These are phyloP conservation scores for Brachionus koreanus DNA, from an alignment of 1,140 invertebrate species.

Conservation along the genomic window DNA sequence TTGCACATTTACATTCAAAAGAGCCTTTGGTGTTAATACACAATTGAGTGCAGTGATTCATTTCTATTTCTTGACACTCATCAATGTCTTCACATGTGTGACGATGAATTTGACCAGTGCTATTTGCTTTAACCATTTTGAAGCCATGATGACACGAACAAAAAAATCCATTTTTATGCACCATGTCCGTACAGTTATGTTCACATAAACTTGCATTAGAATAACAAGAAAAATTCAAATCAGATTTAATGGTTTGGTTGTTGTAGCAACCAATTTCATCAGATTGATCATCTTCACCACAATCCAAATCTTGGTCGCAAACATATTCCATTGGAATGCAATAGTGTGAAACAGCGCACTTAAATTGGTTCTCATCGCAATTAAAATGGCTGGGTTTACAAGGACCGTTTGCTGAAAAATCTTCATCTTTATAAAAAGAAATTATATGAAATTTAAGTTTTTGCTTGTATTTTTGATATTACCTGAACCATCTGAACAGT, in stretches of 20 bases:
- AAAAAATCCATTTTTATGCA: neutral
- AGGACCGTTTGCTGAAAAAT: constrained; percentile 7
- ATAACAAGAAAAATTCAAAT: neutral
- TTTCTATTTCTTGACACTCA: constrained; percentile 13
- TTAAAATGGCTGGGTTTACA: neutral
- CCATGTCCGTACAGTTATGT: neutral
- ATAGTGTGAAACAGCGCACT: neutral
- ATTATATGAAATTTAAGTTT: neutral
- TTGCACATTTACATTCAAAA: constrained; percentile 44
- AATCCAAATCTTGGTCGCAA: constrained; percentile 28
- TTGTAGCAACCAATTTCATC: constrained; percentile 31
- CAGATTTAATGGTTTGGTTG: neutral
- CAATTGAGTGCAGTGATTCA: constrained; percentile 27
- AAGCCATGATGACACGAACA: constrained; percentile 32
- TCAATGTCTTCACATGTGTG: constrained; percentile 32
- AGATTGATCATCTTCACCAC: constrained; percentile 9
- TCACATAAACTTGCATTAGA: neutral
- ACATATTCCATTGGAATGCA: constrained; percentile 35
- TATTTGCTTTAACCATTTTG: constrained; percentile 4
- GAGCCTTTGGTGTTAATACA: constrained; percentile 30
- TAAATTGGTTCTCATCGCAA: neutral
- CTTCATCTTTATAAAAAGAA: neutral
- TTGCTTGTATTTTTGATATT: constrained; percentile 44
- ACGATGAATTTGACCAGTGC: neutral
- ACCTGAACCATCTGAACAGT: constrained; percentile 54